A percentile compares a stretch with the other conserved stretches of the same genome.
Conservation (phyloP, 2,113 vertebrate genomes). For the Colaptes auratus region DNA sequence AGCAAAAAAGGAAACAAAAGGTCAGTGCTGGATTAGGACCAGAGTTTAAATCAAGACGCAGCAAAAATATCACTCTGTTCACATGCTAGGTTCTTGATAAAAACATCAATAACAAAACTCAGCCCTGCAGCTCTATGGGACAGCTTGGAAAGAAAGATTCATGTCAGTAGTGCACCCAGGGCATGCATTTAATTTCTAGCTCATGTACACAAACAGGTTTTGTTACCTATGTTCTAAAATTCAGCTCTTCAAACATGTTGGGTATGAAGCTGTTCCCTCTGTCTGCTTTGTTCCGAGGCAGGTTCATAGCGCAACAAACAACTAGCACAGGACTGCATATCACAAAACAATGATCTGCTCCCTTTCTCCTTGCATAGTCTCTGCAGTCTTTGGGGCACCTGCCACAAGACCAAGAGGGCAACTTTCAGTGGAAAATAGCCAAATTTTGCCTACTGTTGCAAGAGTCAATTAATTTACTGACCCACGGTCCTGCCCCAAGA, state of each 20-base stretch:
- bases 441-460: neutral
- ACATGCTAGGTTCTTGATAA: neutral
- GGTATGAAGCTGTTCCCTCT: neutral
- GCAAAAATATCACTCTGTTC: neutral
- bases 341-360: accelerated
- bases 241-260: neutral
- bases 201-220: neutral
- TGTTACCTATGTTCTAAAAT: neutral
- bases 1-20: neutral
- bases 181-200: neutral
- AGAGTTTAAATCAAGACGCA: neutral
- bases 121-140: neutral
- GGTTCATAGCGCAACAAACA: neutral
- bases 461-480: neutral
- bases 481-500: neutral
- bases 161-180: neutral
- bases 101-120: neutral
- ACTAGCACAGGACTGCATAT: neutral
- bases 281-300: neutral
- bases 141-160: neutral
- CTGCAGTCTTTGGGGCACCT: neutral
- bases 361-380: neutral
- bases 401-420: neutral
- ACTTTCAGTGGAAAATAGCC: neutral
- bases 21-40: neutral